These are phyloP conservation scores for Periophthalmus modestus DNA, from an alignment of 2,113 vertebrate genomes.

Conservation along the genomic window DNA sequence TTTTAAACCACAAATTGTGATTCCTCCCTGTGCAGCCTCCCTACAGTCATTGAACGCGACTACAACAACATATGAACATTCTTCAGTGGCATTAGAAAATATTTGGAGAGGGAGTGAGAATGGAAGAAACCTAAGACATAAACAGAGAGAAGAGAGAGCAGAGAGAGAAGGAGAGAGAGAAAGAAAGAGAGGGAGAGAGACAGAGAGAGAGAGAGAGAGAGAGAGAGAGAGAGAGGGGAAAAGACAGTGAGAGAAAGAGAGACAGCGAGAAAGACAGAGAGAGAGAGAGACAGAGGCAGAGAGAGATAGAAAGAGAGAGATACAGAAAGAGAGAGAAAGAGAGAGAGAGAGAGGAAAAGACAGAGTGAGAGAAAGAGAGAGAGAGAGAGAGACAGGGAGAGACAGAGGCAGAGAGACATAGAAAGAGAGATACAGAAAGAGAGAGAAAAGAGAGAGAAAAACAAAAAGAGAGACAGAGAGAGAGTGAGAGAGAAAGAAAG, in stretches of 20 bases:
- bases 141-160: slow-evolving; percentile 29
- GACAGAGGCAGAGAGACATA: slow-evolving; percentile 19
- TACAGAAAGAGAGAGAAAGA: no score
- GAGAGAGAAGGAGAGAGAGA: slow-evolving; percentile 9
- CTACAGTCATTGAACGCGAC: slow-evolving; percentile 40
- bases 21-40: slow-evolving; percentile 19
- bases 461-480: no score
- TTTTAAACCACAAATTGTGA: background rate
- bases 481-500: slow-evolving; percentile 15
- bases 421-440: slow-evolving; percentile 40
- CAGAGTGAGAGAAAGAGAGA: no score
- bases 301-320: slow-evolving; percentile 2
- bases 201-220: background rate
- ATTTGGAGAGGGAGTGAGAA: slow-evolving; percentile 64
- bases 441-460: slow-evolving; percentile 10
- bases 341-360: no score
- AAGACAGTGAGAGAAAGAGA: no score
- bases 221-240: no score
- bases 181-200: slow-evolving; percentile 1
- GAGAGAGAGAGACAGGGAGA: no score
- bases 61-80: slow-evolving; percentile 69
- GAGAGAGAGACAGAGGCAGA: slow-evolving; percentile 11
- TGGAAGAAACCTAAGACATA: slow-evolving; percentile 61
- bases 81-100: slow-evolving; percentile 78
- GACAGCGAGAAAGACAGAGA: no score